Evolutionary conservation across 2,888 invertebrate species (phyloP), one percentile per base, ranked within the genome.

Genomic region (Cylindroiulus punctatus): DNA sequence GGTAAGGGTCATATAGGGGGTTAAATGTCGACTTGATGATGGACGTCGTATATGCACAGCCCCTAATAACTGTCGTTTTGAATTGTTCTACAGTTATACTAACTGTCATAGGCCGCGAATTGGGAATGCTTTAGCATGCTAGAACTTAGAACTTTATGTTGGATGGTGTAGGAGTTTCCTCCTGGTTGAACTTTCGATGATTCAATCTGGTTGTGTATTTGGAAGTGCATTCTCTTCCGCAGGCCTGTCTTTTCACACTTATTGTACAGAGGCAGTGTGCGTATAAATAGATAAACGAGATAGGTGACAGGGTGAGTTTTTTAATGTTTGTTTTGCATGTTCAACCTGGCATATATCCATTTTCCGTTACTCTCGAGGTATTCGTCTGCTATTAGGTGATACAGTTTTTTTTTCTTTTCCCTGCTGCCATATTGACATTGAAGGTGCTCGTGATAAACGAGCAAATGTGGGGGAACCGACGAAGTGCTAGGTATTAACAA

Each of bases 321-420:
- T 65, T 65, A 65, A 65, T 76, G 76, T 76, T 76, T 76, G 76
- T 76, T 76, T 76, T 76, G 76, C 76, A 76, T 76, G 76, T 76
- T 76, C 76, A 76, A 76, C 26, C 76, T 76, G 76, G 76, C 76
- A 76, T 76, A 76, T 76, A 76, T 76, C 76, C 76, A 76, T 76
- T 76, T 76, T 76, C 76, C 76, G 76, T 26, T 76, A 76, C 76
- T 36, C 36, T 36, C 26, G 10, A 76, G 76, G 76, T 76, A 76
- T 76, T 76, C 76, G 76, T 76, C 76, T 76, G 76, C 76, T 76
- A 76, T 76, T 76, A 76, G 76, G 76, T 76, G 76, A 76, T 76
- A 52, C 52, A 76, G 76, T 76, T 76, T 76, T 30, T 30, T 30
- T 30, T 76, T 52, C 1, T 19, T 10, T 44, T 3, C 76, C 76